Evolutionary conservation across 2,113 vertebrate genomes (phyloP).

Genomic region (Seriola aureovittata): DNA sequence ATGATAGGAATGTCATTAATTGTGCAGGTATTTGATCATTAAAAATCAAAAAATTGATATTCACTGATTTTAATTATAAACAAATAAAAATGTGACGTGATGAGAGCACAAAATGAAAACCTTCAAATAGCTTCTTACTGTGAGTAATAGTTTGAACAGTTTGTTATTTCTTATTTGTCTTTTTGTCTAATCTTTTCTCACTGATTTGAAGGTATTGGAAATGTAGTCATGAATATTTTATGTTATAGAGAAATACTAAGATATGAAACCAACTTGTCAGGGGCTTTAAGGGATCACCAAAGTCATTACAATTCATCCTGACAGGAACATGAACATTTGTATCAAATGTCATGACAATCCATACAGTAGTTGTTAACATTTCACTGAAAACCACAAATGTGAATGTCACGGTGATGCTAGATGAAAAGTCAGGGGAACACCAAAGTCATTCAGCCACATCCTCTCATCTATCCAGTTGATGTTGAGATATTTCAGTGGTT

Average conservation of each 20-base stretch:
- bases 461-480: neutral
- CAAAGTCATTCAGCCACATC: neutral
- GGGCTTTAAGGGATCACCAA: neutral
- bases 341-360: neutral
- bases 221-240: neutral
- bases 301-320: too few species aligned
- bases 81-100: neutral
- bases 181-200: neutral
- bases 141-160: too few species aligned
- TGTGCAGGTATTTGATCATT: neutral
- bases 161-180: neutral
- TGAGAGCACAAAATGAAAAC: neutral
- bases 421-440: neutral
- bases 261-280: neutral
- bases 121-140: too few species aligned
- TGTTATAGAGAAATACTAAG: neutral
- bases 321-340: neutral
- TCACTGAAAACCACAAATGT: too few species aligned
- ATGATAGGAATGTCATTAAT: neutral
- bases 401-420: too few species aligned
- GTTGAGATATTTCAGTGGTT: neutral
- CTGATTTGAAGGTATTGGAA: neutral
- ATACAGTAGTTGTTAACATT: neutral
- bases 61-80: neutral
- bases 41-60: neutral